Evolutionary conservation across 2,113 vertebrate genomes (phyloP), one percentile per base, ranked within the genome.

Genomic region (Cochlearius cochlearius): DNA sequence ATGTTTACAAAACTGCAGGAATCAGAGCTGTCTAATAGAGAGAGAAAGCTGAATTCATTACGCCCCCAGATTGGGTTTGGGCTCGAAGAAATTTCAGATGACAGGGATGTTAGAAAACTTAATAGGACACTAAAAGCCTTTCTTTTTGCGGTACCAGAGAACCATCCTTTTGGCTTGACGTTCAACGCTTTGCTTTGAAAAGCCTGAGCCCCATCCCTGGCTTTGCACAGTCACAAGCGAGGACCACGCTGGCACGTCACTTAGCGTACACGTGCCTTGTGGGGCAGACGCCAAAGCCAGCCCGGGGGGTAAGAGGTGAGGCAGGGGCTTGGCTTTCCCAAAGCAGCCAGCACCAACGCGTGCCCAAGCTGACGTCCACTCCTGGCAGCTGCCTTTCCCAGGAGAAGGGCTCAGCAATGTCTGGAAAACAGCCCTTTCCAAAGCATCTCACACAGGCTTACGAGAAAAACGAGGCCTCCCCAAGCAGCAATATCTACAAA

Each of bases 1-100:
- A 91, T 82, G 79, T 87, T 92, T 55, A 62, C 88, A 91, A 94
- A 95, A 87, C 68, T 69, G 17, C 86, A 92, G 83, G 23, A 89
- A 45, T 29, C 56, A 72, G 91, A 96, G 86, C 86, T 74, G 88
- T 45, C 52, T 72, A 43, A 93, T 12, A 50, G 94, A 87, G 88
- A 43, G 45, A 88, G 85, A 92, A 71, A 1, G 0, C 66, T 86
- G 89, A 92, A 91, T 79, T 92, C 63, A 67, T 83, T 34, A 64
- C 86, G 5, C 52, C 77, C 69, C 62, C 89, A 78, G 80, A 76
- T 2, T 94, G 84, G 60, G 15, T 78, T 78, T 73, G 89, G 80
- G 80, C 94, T 97, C 89, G 55, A 17, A 94, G 64, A 81, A 45
- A 50, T 89, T 92, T 87, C 60, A 94, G 73, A 76, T 62, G 69